Evolutionary conservation across 2,888 invertebrate genomes (phyloP).

Genomic region (Hyposoter didymator): DNA sequence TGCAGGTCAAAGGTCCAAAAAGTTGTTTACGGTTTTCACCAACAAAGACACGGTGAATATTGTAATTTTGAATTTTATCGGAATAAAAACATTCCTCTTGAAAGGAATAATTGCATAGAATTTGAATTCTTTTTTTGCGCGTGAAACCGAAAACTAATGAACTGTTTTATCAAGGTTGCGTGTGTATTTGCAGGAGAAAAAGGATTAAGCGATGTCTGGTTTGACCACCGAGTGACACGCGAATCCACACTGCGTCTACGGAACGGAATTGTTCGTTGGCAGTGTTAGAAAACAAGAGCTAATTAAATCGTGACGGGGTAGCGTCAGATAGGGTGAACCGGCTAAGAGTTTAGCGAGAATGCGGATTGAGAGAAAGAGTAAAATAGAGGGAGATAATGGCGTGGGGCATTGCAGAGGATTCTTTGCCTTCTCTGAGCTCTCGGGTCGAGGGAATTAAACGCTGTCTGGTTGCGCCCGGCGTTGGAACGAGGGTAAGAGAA

Average conservation of each 20-base stretch:
- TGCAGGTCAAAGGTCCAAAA: not conserved
- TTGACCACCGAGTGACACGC: conserved; percentile 27
- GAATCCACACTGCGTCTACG: conserved; percentile 18
- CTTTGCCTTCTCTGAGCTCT: conserved; percentile 65
- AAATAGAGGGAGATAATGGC: conserved; percentile 67
- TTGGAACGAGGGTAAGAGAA: conserved; percentile 56
- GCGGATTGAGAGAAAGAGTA: conserved; percentile 70
- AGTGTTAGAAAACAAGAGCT: conserved; percentile 64
- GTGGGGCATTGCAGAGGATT: conserved; percentile 75
- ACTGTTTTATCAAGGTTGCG: conserved; percentile 11
- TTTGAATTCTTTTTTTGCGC: not conserved
- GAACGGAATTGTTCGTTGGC: conserved; percentile 6
- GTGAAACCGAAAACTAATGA: conserved; percentile 11
- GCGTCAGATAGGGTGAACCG: conserved; percentile 47
- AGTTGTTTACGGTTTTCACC: not conserved
- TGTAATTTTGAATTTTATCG: not conserved
- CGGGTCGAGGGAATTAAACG: conserved; percentile 69
- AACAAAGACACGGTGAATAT: not conserved
- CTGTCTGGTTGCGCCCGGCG: conserved; percentile 60
- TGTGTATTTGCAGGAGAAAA: conserved; percentile 19
- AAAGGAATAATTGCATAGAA: not conserved
- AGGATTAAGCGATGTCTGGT: conserved; percentile 39
- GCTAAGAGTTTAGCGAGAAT: conserved; percentile 68
- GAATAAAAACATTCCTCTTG: not conserved
- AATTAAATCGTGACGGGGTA: conserved; percentile 75